Conservation (phyloP, 1,140 invertebrate genomes). For the Oppia nitens region DNA sequence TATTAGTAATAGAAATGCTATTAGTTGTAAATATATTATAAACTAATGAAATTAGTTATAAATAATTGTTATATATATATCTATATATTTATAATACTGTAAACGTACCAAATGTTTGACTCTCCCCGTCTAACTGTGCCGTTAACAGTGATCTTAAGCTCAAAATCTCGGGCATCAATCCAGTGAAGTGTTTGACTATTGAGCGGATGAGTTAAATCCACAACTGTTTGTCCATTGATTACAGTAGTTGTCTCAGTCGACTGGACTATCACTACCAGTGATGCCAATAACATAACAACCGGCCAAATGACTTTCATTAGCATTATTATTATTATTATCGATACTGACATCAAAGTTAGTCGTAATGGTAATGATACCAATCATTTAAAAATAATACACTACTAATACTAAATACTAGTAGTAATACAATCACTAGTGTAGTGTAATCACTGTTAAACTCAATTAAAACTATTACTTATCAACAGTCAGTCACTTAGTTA, state of each 20-base stretch:
- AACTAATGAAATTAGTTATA: background rate
- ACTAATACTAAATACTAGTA: no score
- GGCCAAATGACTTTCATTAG: no score
- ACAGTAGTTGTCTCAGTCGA: no score
- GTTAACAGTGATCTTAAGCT: slow-evolving; percentile 9
- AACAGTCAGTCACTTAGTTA: no score
- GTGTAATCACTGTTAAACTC: no score
- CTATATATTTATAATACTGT: background rate
- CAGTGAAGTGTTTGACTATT: slow-evolving; percentile 16
- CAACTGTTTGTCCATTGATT: no score
- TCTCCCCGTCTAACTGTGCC: background rate
- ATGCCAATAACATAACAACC: no score
- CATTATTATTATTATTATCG: no score
- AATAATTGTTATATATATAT: background rate
- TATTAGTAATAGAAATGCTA: background rate
- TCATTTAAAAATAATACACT: no score
- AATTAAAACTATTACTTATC: no score
- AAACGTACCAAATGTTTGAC: slow-evolving; percentile 6
- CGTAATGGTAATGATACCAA: background rate
- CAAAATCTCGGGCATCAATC: slow-evolving; percentile 10
- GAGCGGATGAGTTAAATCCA: slow-evolving; percentile 16
- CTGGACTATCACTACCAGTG: no score
- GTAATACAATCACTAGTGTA: no score
- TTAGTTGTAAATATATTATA: background rate
- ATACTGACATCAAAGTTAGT: background rate